Conservation (phyloP, 1,140 invertebrate species). For the Drosophila nigromelanica region DNA sequence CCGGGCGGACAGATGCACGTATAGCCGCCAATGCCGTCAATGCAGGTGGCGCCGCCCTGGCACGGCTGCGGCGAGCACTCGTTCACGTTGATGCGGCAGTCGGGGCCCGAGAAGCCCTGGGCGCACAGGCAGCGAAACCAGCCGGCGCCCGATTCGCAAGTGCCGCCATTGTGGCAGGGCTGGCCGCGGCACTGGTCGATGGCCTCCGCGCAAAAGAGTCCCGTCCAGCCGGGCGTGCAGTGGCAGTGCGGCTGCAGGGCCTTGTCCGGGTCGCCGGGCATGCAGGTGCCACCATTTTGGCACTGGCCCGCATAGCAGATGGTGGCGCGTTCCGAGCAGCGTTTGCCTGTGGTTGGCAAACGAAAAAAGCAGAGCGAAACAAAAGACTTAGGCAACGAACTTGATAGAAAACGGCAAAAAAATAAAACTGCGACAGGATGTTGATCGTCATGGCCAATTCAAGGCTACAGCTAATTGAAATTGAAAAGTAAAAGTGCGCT, state of each 20-base stretch:
- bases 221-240: slow-evolving; percentile 79
- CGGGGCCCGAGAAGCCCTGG: slow-evolving; percentile 91
- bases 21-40: slow-evolving; percentile 90
- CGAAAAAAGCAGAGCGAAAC: slow-evolving; percentile 24
- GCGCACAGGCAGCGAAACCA: slow-evolving; percentile 92
- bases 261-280: slow-evolving; percentile 81
- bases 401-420: slow-evolving; percentile 7
- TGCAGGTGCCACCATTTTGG: slow-evolving; percentile 90
- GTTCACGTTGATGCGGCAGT: slow-evolving; percentile 91
- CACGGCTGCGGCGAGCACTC: slow-evolving; percentile 93
- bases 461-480: slow-evolving; percentile 55
- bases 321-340: slow-evolving; percentile 78
- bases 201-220: slow-evolving; percentile 75
- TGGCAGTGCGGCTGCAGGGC: slow-evolving; percentile 74
- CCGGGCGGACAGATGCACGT: slow-evolving; percentile 92
- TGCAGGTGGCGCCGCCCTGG: slow-evolving; percentile 92
- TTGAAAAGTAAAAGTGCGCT: slow-evolving; percentile 73
- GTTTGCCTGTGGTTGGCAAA: slow-evolving; percentile 61
- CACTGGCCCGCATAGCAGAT: slow-evolving; percentile 85
- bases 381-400: slow-evolving; percentile 74
- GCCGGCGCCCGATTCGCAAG: slow-evolving; percentile 91
- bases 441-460: slow-evolving; percentile 35
- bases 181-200: slow-evolving; percentile 83
- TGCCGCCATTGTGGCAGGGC: slow-evolving; percentile 91
- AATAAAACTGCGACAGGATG: slow-evolving; percentile 24